These are phyloP conservation scores for Bufo gargarizans DNA, from an alignment of 2,113 vertebrate genomes.

Conservation along the genomic window DNA sequence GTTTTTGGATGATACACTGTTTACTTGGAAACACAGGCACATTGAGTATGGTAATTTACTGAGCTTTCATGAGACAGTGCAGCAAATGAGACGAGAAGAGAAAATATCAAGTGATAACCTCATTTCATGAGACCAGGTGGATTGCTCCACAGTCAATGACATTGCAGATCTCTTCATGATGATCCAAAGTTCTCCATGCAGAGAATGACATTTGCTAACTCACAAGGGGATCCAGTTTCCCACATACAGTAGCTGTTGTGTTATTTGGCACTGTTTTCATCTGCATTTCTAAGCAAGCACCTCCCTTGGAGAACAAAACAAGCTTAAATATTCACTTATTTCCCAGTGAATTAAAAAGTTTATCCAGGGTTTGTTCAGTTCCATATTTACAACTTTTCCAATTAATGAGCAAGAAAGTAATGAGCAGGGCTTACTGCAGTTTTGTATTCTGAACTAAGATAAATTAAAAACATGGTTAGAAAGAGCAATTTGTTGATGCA, in stretches of 20 bases:
- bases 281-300: constrained; percentile 29
- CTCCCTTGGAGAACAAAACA: constrained; percentile 23
- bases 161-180: constrained; percentile 28
- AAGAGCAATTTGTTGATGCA: neutral
- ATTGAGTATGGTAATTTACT: neutral
- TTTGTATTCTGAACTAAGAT: neutral
- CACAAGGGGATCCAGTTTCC: constrained; percentile 26
- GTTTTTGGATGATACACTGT: neutral
- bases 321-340: constrained; percentile 16
- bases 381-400: constrained; percentile 5
- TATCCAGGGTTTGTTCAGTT: neutral
- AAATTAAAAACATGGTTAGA: neutral
- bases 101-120: constrained; percentile 38
- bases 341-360: constrained; percentile 13
- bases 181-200: constrained; percentile 24
- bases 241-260: constrained; percentile 21
- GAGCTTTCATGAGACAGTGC: neutral
- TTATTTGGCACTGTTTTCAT: constrained; percentile 24
- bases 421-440: neutral
- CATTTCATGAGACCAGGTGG: constrained; percentile 33
- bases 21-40: neutral
- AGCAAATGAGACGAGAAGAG: constrained; percentile 6
- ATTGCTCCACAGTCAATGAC: constrained; percentile 37
- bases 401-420: neutral
- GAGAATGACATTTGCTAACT: constrained; percentile 47